Base-by-base conservation (phyloP, 35 echinoderm and acorn worm genomes). In the Holothuria glaberrima region DNA sequence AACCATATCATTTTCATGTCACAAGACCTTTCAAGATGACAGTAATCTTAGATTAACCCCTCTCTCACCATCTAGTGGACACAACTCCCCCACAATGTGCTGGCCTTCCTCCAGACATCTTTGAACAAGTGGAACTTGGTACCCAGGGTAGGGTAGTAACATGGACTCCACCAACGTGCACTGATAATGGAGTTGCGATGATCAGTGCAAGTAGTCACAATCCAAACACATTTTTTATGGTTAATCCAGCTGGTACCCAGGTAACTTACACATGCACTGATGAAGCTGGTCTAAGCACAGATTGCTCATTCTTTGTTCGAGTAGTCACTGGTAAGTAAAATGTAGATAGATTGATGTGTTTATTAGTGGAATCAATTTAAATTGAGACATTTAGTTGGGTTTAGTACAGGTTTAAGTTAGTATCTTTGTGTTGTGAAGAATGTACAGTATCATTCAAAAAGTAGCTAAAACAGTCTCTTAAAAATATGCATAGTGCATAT, bases 191-290 rank as follows among this genome's bases (percentile, higher is more conserved):
- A 21, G 66, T 69, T 26, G 66, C 66, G 10, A 29, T 69, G 25
- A 17, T 69, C 25, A 13, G 10, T 33, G 25, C 16, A 13, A 69
- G 66, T 25, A 69, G 25, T 33, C 66, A 69, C 66, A 69, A 33
- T 17, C 66, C 66, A 21, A 69, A 69, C 13, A 69, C 66, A 33
- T 69, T 69, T 33, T 69, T 69, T 17, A 69, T 69, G 66, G 66
- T 33, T 9, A 24, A 33, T 17, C 66, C 22, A 1, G 66, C 25
- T 25, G 66, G 66, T 69, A 69, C 66, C 1, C 2, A 29, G 66
- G 66, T 69, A 1, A 69, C 66, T 10, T 69, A 69, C 13, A 69
- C 66, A 9, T 69, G 66, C 31, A 69, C 66, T 69, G 66, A 69
- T 69, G 6, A 69, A 26, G 25, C 66, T 26, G 66, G 66, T 26